Conservation (phyloP, 2,888 invertebrate genomes). For the Cataglyphis albicans region DNA sequence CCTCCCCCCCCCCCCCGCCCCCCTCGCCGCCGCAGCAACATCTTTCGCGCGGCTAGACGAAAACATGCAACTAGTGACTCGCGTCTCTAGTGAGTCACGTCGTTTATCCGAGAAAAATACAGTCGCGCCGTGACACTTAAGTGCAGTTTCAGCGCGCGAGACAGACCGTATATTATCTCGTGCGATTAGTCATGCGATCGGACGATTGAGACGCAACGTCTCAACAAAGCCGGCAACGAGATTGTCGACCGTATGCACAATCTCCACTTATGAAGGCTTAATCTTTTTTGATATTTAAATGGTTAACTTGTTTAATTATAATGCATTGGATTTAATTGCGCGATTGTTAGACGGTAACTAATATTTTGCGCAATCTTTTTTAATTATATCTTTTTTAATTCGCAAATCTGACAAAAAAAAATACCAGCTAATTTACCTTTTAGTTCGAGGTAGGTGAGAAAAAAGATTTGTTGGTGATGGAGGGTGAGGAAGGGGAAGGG, state of each 20-base stretch:
- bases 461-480: too few species aligned
- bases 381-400: not conserved
- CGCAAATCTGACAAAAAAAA: not conserved
- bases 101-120: constrained; percentile 54
- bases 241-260: constrained; percentile 2
- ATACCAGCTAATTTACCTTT: not conserved
- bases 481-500: too few species aligned
- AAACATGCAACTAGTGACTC: constrained; percentile 36
- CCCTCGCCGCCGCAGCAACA: constrained; percentile 1
- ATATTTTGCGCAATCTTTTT: not conserved
- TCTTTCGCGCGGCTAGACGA: constrained; percentile 44
- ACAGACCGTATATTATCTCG: constrained; percentile 36
- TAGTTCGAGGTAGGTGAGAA: not conserved
- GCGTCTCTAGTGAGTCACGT: constrained; percentile 39
- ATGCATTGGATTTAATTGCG: constrained; percentile 11
- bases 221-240: constrained; percentile 19
- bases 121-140: not conserved
- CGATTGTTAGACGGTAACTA: not conserved
- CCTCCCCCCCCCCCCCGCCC: too few species aligned
- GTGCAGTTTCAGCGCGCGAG: constrained; percentile 15
- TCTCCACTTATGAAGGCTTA: not conserved
- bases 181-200: constrained; percentile 35
- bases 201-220: constrained; percentile 1
- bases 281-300: not conserved
- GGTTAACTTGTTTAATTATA: not conserved